Percentiles rank a stretch among this genome's conserved stretches.
phyloP scores from a whole-genome alignment of 1,140 invertebrate genomes.

The Psix sp. region DNA sequence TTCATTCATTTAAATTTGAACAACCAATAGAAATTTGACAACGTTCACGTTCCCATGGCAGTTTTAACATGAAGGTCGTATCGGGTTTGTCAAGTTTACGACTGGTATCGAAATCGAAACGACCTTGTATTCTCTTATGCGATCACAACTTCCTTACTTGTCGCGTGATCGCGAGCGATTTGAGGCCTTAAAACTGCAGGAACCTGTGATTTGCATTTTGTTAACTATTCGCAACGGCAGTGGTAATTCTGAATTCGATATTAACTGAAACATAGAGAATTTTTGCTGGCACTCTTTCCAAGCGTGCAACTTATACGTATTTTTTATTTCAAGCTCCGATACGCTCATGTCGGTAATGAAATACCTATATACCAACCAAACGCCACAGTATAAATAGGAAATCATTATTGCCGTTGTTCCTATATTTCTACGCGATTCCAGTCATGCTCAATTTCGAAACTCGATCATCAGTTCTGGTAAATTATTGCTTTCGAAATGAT shows the following conservation, averaged over 20 bases:
- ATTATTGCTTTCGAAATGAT: too few relatives aligned
- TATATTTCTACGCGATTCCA: neutral
- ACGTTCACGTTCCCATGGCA: conserved; percentile 11
- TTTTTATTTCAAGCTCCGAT: conserved; percentile 54
- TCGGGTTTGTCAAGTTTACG: conserved; percentile 10
- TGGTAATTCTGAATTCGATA: too few relatives aligned
- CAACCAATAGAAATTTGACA: too few relatives aligned
- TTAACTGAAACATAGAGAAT: too few relatives aligned
- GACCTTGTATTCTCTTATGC: conserved; percentile 23
- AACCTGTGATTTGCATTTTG: too few relatives aligned
- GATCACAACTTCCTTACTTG: conserved; percentile 12
- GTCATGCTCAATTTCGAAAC: neutral
- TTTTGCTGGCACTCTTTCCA: neutral
- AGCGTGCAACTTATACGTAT: conserved; percentile 22
- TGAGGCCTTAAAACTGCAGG: too few relatives aligned
- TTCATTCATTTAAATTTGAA: too few relatives aligned
- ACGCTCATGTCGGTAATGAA: conserved; percentile 41
- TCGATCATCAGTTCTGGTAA: too few relatives aligned
- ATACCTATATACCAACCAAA: conserved; percentile 22
- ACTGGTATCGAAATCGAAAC: conserved; percentile 25
- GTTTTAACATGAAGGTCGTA: conserved; percentile 8
- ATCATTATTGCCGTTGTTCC: conserved; percentile 14
- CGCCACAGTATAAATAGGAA: conserved; percentile 6
- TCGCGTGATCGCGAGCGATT: conserved; percentile 25
- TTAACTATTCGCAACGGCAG: too few relatives aligned